Evolutionary conservation across 2,888 invertebrate genomes (phyloP).

Genomic region (Scaptomyza cyrtandrae): DNA sequence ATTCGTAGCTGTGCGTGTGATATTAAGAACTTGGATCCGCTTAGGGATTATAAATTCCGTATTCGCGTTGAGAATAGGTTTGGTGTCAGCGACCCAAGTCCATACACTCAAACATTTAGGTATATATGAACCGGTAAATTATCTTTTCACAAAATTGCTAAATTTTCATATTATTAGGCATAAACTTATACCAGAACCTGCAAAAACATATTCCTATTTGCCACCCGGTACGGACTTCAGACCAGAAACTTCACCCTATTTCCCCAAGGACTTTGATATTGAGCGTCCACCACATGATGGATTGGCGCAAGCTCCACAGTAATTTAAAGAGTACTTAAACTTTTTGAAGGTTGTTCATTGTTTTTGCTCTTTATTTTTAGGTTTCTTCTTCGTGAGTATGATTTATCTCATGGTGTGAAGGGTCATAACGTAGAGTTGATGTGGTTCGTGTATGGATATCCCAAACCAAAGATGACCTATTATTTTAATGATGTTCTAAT

Average conservation of each 20-base stretch:
- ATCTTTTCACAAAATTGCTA: too few species aligned
- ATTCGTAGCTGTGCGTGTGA: constrained; percentile 95
- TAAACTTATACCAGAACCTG: constrained; percentile 91
- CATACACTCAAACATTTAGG: constrained; percentile 91
- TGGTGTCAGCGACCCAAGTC: constrained; percentile 98
- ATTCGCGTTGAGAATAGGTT: constrained; percentile 98
- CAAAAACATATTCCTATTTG: constrained; percentile 91
- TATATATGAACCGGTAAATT: constrained; percentile 22
- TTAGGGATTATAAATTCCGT: constrained; percentile 97
- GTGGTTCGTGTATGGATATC: constrained; percentile 98
- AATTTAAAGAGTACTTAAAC: constrained; percentile 30
- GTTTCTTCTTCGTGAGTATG: constrained; percentile 94
- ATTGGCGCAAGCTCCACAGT: constrained; percentile 91
- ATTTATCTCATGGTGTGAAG: constrained; percentile 95
- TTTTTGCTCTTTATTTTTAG: constrained; percentile 66
- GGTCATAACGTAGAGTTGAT: constrained; percentile 95
- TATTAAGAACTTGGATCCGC: constrained; percentile 94
- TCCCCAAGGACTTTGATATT: constrained; percentile 96
- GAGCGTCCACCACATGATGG: constrained; percentile 94
- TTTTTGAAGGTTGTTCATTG: background rate
- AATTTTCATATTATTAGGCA: constrained; percentile 84
- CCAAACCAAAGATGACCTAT: constrained; percentile 96
- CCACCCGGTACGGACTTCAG: constrained; percentile 92
- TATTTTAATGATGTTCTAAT: constrained; percentile 93
- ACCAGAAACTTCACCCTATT: constrained; percentile 93